Conservation (phyloP, 2,888 invertebrate species). For the Apotomis turbidana region DNA sequence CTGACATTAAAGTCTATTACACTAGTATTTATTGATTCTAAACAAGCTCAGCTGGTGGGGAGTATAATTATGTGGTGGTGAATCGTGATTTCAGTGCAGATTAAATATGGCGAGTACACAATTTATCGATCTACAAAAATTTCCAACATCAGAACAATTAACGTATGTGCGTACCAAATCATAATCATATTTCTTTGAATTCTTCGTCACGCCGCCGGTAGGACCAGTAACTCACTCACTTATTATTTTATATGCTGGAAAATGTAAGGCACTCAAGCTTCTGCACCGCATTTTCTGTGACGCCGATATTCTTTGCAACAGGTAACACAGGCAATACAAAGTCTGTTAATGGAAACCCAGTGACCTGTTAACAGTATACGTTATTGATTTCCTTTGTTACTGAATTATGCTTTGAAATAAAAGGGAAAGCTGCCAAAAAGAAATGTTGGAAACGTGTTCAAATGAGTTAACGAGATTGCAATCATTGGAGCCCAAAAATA, state of each 20-base stretch:
- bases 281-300: background rate
- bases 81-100: too few relatives aligned
- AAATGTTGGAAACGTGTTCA: background rate
- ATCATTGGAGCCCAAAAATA: background rate
- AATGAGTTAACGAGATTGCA: constrained; percentile 12
- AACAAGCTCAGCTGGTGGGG: too few relatives aligned
- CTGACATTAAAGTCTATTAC: too few relatives aligned
- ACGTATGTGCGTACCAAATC: too few relatives aligned
- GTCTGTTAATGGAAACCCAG: constrained; percentile 13
- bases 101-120: background rate
- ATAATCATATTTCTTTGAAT: too few relatives aligned
- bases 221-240: too few relatives aligned
- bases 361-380: constrained; percentile 10
- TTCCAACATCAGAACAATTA: too few relatives aligned
- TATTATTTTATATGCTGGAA: background rate
- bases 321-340: constrained; percentile 1
- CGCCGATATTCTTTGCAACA: constrained; percentile 5
- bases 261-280: background rate
- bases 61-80: too few relatives aligned
- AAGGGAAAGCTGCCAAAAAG: background rate
- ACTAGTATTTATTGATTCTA: too few relatives aligned
- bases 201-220: too few relatives aligned
- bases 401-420: constrained; percentile 12
- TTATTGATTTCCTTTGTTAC: constrained; percentile 24
- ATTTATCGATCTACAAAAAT: too few relatives aligned